Conservation (phyloP, 2,113 vertebrate genomes). For the Carettochelys insculpta region DNA sequence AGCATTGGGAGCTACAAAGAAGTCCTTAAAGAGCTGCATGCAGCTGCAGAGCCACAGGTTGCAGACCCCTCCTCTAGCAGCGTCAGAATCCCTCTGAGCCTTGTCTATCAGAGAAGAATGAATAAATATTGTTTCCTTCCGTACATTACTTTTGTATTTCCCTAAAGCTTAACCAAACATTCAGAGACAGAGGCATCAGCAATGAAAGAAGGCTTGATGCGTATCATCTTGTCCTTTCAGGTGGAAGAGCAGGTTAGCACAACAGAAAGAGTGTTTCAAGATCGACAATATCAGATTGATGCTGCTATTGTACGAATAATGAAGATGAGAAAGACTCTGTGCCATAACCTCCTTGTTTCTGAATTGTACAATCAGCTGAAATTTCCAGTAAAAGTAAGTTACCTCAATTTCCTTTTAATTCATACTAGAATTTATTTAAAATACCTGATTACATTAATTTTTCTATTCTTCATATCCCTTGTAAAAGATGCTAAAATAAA, state of each 20-base stretch:
- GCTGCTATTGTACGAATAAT: constrained; percentile 94
- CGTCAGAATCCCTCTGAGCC: background rate
- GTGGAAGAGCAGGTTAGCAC: constrained; percentile 94
- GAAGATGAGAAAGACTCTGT: constrained; percentile 96
- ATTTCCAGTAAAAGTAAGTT: constrained; percentile 93
- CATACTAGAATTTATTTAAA: background rate
- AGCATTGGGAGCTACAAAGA: too few species aligned
- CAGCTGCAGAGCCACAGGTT: too few species aligned
- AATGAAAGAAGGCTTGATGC: background rate
- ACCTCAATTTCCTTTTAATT: background rate
- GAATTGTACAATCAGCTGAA: constrained; percentile 95
- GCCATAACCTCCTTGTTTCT: constrained; percentile 91
- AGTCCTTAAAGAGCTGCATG: too few species aligned
- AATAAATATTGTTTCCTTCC: background rate
- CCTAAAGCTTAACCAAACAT: background rate
- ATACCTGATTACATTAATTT: background rate
- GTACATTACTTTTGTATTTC: background rate
- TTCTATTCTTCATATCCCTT: background rate
- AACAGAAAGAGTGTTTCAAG: constrained; percentile 93
- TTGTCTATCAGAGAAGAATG: background rate
- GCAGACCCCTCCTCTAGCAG: constrained; percentile 12
- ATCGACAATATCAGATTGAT: constrained; percentile 93
- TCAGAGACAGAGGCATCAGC: background rate
- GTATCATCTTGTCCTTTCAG: constrained; percentile 67
- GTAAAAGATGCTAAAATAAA: background rate